phyloP scores from a whole-genome alignment of 1,140 invertebrate genomes.

The Anastatus disparis region DNA sequence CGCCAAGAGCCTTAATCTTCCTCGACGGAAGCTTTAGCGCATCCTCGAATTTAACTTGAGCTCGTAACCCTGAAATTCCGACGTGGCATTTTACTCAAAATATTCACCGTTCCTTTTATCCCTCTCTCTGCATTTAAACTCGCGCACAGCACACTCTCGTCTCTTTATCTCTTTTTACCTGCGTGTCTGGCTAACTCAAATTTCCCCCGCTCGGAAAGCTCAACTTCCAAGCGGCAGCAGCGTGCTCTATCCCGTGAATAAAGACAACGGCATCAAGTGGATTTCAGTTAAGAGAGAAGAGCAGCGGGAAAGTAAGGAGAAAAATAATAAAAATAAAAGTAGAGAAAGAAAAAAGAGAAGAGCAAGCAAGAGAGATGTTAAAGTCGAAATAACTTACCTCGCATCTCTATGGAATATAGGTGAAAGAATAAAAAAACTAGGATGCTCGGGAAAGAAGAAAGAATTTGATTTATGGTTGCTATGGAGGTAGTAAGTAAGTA shows the following conservation, averaged over 20 bases:
- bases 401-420: too few relatives aligned
- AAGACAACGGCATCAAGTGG: neutral
- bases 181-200: neutral
- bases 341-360: neutral
- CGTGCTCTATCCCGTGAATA: neutral
- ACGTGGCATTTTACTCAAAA: slow-evolving; percentile 7
- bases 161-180: neutral
- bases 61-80: slow-evolving; percentile 23
- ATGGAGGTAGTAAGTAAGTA: too few relatives aligned
- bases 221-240: too few relatives aligned
- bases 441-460: too few relatives aligned
- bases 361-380: too few relatives aligned
- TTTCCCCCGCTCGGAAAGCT: neutral
- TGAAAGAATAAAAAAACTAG: too few relatives aligned
- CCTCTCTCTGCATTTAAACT: neutral
- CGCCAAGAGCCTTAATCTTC: slow-evolving; percentile 8
- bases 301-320: neutral
- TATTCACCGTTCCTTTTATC: neutral
- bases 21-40: slow-evolving; percentile 18
- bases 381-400: too few relatives aligned
- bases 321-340: neutral
- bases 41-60: slow-evolving; percentile 22
- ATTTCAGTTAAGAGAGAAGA: neutral
- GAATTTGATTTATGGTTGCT: too few relatives aligned
- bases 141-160: neutral